Base-by-base conservation (phyloP, 2,113 vertebrate species). In the Fregata magnificens region DNA sequence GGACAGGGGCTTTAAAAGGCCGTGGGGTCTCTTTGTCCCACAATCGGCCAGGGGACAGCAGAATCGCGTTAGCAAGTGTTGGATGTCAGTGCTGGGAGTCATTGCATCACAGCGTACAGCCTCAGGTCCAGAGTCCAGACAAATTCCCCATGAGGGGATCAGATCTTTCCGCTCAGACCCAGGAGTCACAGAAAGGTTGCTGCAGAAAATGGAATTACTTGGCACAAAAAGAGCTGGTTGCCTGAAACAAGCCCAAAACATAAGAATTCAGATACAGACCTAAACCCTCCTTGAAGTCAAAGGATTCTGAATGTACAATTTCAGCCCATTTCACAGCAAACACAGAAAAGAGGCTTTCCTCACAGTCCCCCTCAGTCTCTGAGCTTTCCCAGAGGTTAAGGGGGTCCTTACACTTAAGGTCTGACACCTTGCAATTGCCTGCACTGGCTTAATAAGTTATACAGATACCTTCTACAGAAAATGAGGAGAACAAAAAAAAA, bases 101-200 rank as follows among this genome's bases (percentile, higher is more conserved):
- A 26, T 6, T 25, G 28, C 17, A 14, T 1, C 21, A 17, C 34
- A 77, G 31, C 0, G 0, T 6, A 32, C 16, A 25, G 32, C 49
- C 49, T 38, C 2, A 0, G 26, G 61, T 67, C 78, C 65, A 32
- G 65, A 63, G 79, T 67, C 53, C 88, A 83, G 72, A 25, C n/a
- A 26, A 56, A 58, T n/a, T 28, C 42, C 69, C 55, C 26, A 5
- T 1, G 25, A 70, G 12, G 29, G 42, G 69, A 86, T 89, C 87
- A 67, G 65, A n/a, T 36, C 56, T 44, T 55, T 25, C 70, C 82
- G 49, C 44, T 74, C 62, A 50, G 78, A 71, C 29, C 29, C 50
- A 34, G 70, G 7, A 0, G 49, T 22, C 76, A 88, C 49, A 81
- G 63, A 81, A 52, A 13, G 15, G 36, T 40, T 78, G 29, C 36